Evolutionary conservation across 2,113 vertebrate genomes (phyloP).

Genomic region (Alectura lathami): DNA sequence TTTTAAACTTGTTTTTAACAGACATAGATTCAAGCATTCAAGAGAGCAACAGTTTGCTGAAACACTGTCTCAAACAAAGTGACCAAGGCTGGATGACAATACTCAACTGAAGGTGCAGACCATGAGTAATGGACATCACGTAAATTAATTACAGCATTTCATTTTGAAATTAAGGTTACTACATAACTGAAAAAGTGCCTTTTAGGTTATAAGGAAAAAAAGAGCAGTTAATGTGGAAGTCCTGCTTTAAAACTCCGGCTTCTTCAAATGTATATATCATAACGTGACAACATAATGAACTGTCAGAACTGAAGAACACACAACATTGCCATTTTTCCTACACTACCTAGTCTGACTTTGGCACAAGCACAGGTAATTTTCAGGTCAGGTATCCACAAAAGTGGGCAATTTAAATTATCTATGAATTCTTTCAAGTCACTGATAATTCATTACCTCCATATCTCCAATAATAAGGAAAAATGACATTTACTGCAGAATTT

Average conservation of each 20-base stretch:
- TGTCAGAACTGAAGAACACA: conserved; percentile 43
- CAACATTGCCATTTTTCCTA: neutral
- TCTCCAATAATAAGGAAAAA: conserved; percentile 50
- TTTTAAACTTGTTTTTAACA: conserved; percentile 23
- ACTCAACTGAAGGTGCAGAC: neutral
- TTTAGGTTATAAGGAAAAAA: neutral
- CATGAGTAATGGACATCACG: neutral
- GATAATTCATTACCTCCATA: conserved; percentile 58
- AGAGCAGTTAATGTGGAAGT: neutral
- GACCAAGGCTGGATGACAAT: neutral
- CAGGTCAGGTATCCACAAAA: conserved; percentile 38
- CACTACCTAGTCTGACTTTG: neutral
- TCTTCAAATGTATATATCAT: neutral
- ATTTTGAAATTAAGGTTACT: neutral
- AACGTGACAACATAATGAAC: conserved; percentile 19
- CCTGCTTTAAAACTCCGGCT: neutral
- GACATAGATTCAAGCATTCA: neutral
- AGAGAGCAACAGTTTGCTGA: neutral
- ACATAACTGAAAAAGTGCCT: neutral
- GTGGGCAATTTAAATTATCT: conserved; percentile 68
- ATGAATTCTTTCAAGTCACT: conserved; percentile 54
- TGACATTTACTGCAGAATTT: conserved; percentile 66
- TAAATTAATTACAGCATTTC: neutral
- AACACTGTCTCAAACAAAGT: neutral
- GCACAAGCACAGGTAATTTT: conserved; percentile 39